phyloP scores from a whole-genome alignment of 2,888 invertebrate genomes.

The Pyrrhia umbra region DNA sequence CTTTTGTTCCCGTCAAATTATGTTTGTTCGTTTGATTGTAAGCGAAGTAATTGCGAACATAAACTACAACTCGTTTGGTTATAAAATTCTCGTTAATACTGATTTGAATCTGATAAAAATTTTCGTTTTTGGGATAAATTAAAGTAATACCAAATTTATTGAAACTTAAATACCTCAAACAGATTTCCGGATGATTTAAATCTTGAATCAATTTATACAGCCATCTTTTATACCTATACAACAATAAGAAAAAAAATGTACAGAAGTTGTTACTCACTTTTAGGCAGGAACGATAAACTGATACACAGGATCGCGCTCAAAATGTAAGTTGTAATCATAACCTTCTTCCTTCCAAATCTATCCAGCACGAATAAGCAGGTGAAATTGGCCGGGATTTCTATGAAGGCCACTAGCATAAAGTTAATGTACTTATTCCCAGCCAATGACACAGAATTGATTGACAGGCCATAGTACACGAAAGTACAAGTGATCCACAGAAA shows the following conservation, averaged over 20 bases:
- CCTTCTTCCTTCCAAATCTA: constrained; percentile 91
- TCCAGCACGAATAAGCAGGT: constrained; percentile 91
- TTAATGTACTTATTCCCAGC: constrained; percentile 94
- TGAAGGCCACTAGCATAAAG: constrained; percentile 91
- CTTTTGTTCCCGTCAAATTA: constrained; percentile 76
- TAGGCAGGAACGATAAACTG: constrained; percentile 90
- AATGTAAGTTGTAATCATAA: constrained; percentile 91
- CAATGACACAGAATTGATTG: constrained; percentile 93
- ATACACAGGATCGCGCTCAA: constrained; percentile 91
- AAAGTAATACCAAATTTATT: not conserved
- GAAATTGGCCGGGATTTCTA: constrained; percentile 94
- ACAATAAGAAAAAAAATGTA: no score
- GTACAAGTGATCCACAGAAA: constrained; percentile 95
- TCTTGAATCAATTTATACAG: no score
- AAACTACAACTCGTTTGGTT: constrained; percentile 48
- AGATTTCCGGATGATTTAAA: not conserved
- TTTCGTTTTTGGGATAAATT: not conserved
- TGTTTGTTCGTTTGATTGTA: constrained; percentile 72
- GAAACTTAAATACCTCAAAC: not conserved
- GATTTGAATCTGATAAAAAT: constrained; percentile 9
- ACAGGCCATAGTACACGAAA: constrained; percentile 95
- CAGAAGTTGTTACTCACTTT: constrained; percentile 78
- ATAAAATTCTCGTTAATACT: constrained; percentile 35
- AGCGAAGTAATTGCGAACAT: constrained; percentile 61
- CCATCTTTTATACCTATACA: no score